phyloP scores from a whole-genome alignment of 2,113 vertebrate genomes.

The Recurvirostra avosetta region DNA sequence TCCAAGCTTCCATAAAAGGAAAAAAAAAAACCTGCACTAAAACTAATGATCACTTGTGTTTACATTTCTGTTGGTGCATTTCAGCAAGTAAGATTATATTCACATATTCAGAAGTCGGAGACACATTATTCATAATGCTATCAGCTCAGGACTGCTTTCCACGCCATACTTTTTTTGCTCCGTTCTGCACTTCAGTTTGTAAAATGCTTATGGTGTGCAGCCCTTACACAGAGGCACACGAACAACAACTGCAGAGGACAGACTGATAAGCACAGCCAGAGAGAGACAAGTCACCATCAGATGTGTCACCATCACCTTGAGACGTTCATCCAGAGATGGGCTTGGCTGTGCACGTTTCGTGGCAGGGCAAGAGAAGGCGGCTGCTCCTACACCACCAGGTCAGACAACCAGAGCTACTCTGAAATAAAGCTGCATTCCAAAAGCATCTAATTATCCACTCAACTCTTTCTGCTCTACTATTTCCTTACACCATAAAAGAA shows the following conservation, averaged over 20 bases:
- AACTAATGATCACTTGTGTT: conserved; percentile 32
- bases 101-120: not conserved
- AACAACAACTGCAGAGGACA: not conserved
- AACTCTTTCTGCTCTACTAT: not conserved
- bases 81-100: conserved; percentile 26
- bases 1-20: conserved; percentile 40
- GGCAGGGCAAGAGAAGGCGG: not conserved
- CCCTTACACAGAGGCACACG: not conserved
- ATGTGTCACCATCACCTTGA: fast-evolving
- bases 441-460: not conserved
- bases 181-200: not conserved
- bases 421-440: not conserved
- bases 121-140: not conserved
- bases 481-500: not conserved
- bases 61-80: conserved; percentile 48
- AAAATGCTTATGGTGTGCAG: not conserved
- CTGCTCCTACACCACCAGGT: not conserved
- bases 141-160: not conserved
- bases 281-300: not conserved
- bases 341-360: not conserved
- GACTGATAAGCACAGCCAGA: not conserved
- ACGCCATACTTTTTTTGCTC: not conserved
- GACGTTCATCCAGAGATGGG: fast-evolving
- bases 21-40: not conserved
- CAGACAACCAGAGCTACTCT: not conserved